Evolutionary conservation across 1,140 invertebrate species (phyloP).

Genomic region (Ptiloglossa arizonensis): DNA sequence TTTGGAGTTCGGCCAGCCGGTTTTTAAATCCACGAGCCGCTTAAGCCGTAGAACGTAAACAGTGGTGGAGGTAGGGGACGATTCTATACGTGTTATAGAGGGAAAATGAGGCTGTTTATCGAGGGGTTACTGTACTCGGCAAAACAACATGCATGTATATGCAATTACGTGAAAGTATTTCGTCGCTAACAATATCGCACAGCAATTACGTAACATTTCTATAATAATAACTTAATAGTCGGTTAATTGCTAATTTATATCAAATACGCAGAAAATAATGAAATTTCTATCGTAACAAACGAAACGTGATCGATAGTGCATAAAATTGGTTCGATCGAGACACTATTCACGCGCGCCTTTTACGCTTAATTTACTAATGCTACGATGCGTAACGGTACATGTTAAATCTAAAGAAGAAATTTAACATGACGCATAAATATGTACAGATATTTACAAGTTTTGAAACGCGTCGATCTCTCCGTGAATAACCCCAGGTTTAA

Average conservation of each 20-base stretch:
- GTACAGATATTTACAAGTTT: constrained; percentile 75
- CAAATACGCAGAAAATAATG: background rate
- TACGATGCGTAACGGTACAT: constrained; percentile 66
- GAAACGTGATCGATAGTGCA: background rate
- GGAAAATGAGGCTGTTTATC: too few species aligned
- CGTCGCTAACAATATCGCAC: background rate
- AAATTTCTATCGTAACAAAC: background rate
- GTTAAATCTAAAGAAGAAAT: constrained; percentile 63
- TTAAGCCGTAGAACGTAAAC: too few species aligned
- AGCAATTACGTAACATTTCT: background rate
- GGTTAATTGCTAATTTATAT: background rate
- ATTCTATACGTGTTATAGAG: too few species aligned
- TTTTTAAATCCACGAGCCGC: too few species aligned
- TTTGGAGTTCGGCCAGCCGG: too few species aligned
- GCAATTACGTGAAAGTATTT: too few species aligned
- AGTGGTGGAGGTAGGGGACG: too few species aligned
- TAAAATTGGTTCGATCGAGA: constrained; percentile 28
- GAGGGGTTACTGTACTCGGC: too few species aligned
- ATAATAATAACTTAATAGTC: background rate
- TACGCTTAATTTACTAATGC: constrained; percentile 72
- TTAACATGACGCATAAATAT: constrained; percentile 77
- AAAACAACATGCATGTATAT: too few species aligned
- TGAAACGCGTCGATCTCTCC: background rate
- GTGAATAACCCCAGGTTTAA: background rate
- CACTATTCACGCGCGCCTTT: constrained; percentile 31